Base-by-base conservation (phyloP, 2,113 vertebrate species). In the Tringa solitaria region DNA sequence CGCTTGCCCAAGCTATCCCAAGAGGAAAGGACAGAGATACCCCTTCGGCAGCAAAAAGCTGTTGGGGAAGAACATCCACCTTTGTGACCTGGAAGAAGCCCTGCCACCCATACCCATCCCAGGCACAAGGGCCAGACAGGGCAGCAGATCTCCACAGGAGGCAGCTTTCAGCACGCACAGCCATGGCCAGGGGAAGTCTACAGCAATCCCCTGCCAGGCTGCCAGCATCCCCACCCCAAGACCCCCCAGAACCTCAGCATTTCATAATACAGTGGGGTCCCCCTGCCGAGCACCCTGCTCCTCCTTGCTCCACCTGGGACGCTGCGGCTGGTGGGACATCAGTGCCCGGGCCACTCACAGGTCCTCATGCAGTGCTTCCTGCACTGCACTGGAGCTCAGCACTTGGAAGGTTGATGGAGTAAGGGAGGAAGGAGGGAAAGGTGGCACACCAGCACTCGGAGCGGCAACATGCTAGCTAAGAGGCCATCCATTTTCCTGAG, bases 271-370 rank as follows among this genome's bases (percentile, higher is more conserved):
- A 20, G 15, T 19, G 17, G 17, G n/a, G 11, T 61, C 10, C 13
- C 9, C 39, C 5, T 19, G 13, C 23, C 24, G 23, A 35, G 7
- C 39, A 30, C 15, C 33, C 50, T 2, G 1, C 14, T 84, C 28
- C 68, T 10, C 3, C 15, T 57, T 80, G 24, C 14, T 60, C 24
- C 30, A 5, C 37, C 46, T 21, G 12, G n/a, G 60, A 43, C 4
- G 2, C 14, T 15, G 11, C 18, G 23, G 20, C 30, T 27, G 23
- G 7, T 27, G 27, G 27, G 56, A 28, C 32, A 60, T 6, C 35
- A 8, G 22, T 17, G 13, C n/a, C 57, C 15, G 11, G 77, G 68
- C 10, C 14, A 3, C 48, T 27, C 9, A 1, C 0, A 0, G 14
- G 24, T 19, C 4, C 14, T 78, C 30, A 1, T 0, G 5, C 8